Evolutionary conservation across 1,140 invertebrate species (phyloP), one percentile per base, ranked within the genome.

Genomic region (Luehdorfia chinensis): DNA sequence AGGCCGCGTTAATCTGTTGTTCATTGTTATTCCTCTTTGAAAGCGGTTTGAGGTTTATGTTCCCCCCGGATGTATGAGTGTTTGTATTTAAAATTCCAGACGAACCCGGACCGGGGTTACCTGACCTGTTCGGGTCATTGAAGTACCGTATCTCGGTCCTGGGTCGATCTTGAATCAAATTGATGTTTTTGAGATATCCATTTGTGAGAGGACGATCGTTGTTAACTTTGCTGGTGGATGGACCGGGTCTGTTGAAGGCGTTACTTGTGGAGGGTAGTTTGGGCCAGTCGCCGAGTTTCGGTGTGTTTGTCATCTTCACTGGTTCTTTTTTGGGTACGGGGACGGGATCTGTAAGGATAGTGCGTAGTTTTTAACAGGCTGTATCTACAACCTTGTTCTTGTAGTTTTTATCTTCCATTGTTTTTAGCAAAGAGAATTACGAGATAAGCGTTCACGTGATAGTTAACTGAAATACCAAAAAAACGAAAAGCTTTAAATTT

Each of bases 1-100:
- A n/a, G n/a, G n/a, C n/a, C n/a, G n/a, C n/a, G n/a, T n/a, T n/a
- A n/a, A n/a, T n/a, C 50, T 76, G 76, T 2, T 73, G 71, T 47
- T 75, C 66, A 19, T 76, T 71, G 28, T 84, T 81, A 0, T 62
- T 80, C 44, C 75, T 63, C 51, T 80, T 81, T 0, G 57, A 27
- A 2, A 60, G 50, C 1, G 57, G 52, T 12, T 7, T 21, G 3
- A 21, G 7, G 19, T 21, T 21, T 21, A 21, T 21, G 7, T 21
- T 21, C 3, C 7, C 19, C 7, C 3, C 7, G 19, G 19, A 7
- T 7, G n/a, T n/a, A n/a, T n/a, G n/a, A n/a, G n/a, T n/a, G n/a
- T n/a, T n/a, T n/a, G n/a, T n/a, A n/a, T 7, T 21, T 21, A 21
- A 21, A 3, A 21, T 7, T 3, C 7, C 7, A 7, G 19, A 21